Base-by-base conservation (phyloP, 2,113 vertebrate genomes). In the Hipposideros armiger region DNA sequence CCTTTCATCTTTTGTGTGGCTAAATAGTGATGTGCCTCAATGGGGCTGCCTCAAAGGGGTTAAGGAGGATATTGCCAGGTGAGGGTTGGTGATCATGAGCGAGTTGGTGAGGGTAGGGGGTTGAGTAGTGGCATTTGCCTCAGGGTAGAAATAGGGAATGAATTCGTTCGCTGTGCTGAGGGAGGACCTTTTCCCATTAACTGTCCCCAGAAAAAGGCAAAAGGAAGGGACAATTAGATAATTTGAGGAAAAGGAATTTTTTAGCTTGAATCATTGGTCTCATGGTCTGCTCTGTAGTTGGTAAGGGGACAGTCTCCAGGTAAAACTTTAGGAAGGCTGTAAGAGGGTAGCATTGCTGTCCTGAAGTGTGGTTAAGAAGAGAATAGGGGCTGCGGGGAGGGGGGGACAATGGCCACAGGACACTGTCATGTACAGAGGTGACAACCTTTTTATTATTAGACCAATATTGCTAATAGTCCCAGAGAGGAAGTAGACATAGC, bases 91-190 rank as follows among this genome's bases (percentile, higher is more conserved):
- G 22, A 64, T 32, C 66, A 30, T 62, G 42, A 60, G 45, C 19
- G 26, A 1, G 58, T 4, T 7, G 17, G 54, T 13, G 42, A 7
- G 6, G 26, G 5, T 0, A 4, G 19, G 8, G 40, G 5, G 2
- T 2, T 2, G 28, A 72, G 60, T 4, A 54, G 14, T 28, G 78
- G 26, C 52, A 13, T 83, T 86, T 74, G 36, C 62, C 67, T 67
- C 11, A 3, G 81, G 67, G 36, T 24, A 62, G 58, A 77, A 90
- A 72, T 1, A 36, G 42, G 28, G 42, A 86, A 42, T 54, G 19
- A 13, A 90, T 80, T 9, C 66, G 22, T 83, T 87, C 80, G 5
- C n/a, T 90, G 16, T 72, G 30, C 50, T 91, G 56, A 67, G 22
- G 50, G 7, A 77, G 74, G 28, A 20, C 30, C 20, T 91, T 88